phyloP scores from a whole-genome alignment of 1,140 invertebrate species.

The Tenebrio molitor region DNA sequence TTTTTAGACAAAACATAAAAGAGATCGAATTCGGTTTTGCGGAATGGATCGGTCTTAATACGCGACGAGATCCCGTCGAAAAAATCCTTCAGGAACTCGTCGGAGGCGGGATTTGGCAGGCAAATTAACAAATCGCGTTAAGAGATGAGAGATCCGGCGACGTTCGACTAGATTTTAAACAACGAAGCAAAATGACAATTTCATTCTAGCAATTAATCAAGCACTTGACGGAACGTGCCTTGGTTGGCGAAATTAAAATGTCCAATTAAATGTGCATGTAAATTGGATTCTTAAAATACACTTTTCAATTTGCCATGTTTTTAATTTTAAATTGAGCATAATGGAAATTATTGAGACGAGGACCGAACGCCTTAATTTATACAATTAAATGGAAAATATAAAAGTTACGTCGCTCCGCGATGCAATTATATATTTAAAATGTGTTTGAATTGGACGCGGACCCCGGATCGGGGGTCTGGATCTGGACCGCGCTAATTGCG shows the following conservation, averaged over 20 bases:
- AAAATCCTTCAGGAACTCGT: no score
- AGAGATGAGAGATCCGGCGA: slow-evolving; percentile 5
- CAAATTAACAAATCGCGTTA: slow-evolving; percentile 29
- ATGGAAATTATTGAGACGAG: slow-evolving; percentile 43
- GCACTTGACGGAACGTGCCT: slow-evolving; percentile 51
- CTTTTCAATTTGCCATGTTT: slow-evolving; percentile 52
- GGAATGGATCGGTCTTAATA: no score
- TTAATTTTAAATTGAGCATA: slow-evolving; percentile 52
- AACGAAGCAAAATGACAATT: slow-evolving; percentile 47
- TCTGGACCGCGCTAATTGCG: slow-evolving; percentile 17
- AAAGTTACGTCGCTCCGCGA: background rate
- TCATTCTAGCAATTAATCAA: slow-evolving; percentile 53
- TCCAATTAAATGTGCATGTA: slow-evolving; percentile 54
- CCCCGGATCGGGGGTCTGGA: no score
- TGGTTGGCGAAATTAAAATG: slow-evolving; percentile 50
- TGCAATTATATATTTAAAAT: slow-evolving; percentile 39
- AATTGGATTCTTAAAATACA: slow-evolving; percentile 52
- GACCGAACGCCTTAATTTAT: slow-evolving; percentile 47
- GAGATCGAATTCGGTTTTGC: no score
- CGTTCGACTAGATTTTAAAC: slow-evolving; percentile 36
- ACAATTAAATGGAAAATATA: slow-evolving; percentile 47
- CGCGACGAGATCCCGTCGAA: no score
- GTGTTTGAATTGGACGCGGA: slow-evolving; percentile 26
- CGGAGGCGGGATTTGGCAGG: no score
- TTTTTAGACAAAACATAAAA: no score